Conservation (phyloP, 2,113 vertebrate genomes). For the Petromus typicus region DNA sequence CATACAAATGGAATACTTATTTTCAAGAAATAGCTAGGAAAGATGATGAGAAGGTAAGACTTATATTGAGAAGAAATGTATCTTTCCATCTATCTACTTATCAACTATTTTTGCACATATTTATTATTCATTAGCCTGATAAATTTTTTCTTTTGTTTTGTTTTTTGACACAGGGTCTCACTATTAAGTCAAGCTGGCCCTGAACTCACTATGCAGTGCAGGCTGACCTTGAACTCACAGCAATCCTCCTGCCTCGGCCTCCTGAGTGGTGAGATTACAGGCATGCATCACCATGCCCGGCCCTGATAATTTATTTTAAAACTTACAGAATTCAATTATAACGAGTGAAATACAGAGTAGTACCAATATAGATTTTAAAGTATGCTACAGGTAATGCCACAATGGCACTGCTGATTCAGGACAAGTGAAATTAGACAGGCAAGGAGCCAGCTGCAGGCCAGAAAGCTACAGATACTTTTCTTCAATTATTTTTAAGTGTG, state of each 20-base stretch:
- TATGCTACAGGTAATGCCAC: not conserved
- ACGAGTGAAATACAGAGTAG: not conserved
- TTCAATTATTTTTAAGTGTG: slow-evolving; percentile 51
- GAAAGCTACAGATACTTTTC: not conserved
- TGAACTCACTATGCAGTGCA: no score
- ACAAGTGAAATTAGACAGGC: not conserved
- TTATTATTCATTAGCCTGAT: not conserved
- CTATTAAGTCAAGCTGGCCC: no score
- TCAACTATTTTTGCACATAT: not conserved
- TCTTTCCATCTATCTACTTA: not conserved
- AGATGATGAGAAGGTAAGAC: not conserved
- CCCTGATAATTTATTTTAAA: not conserved
- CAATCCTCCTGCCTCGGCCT: no score
- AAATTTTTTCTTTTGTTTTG: not conserved
- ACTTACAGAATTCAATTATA: not conserved
- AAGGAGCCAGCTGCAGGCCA: not conserved
- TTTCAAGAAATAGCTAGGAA: slow-evolving; percentile 18
- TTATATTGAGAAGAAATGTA: not conserved
- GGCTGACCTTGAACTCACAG: no score
- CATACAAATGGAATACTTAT: not conserved
- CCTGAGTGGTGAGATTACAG: no score
- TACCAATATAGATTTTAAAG: not conserved
- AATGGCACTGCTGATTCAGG: not conserved
- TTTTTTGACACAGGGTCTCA: no score
- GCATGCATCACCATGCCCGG: no score